Base-by-base conservation (phyloP, 2,797 vertebrate species). In the Babyrousa celebensis region DNA sequence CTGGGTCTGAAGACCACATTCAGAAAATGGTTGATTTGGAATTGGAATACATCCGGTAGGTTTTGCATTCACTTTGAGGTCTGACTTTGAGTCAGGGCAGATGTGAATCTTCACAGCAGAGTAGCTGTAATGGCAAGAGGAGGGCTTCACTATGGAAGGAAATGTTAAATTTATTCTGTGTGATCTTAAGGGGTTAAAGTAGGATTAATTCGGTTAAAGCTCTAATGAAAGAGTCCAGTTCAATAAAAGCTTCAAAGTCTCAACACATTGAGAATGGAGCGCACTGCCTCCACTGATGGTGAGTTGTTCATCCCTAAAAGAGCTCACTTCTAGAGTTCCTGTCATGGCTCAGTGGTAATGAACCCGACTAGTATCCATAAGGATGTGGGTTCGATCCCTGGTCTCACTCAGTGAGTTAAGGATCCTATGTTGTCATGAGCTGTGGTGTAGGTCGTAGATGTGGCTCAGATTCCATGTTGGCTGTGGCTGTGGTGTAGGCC, bases 251-350 rank as follows among this genome's bases (percentile, higher is more conserved):
- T 78, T 36, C 12, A 12, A 60, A 20, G 36, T n/a, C 15, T 62
- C 84, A 84, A 10, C 15, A 63, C 11, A 23, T 27, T 32, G 4
- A 86, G 43, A 68, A 62, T n/a, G 40, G 62, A 71, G 29, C 25
- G 4, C 1, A 25, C 25, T 16, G 12, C 58, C 11, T 60, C 75
- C 36, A 18, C 6, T 12, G 14, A 17, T 0, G 2, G 6, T 12
- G 36, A 92, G 25, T 16, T 21, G 3, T 58, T n/a, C 32, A 15
- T 85, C 5, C 40, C 62, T 36, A 4, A 70, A 40, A 65, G 25
- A 56, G 20, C 36, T 95, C 54, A 21, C 12, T 48, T 12, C 52
- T 60, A 65, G 43, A 48, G 7, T 48, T 48, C 43, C 43, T 10
- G 43, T 48, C 43, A 48, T 48, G 43, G 43, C 43, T 48, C 43